Percentiles rank a stretch among this genome's conserved stretches.
These are phyloP conservation scores for Podocnemis expansa DNA, from an alignment of 2,113 vertebrate species.

Conservation along the genomic window DNA sequence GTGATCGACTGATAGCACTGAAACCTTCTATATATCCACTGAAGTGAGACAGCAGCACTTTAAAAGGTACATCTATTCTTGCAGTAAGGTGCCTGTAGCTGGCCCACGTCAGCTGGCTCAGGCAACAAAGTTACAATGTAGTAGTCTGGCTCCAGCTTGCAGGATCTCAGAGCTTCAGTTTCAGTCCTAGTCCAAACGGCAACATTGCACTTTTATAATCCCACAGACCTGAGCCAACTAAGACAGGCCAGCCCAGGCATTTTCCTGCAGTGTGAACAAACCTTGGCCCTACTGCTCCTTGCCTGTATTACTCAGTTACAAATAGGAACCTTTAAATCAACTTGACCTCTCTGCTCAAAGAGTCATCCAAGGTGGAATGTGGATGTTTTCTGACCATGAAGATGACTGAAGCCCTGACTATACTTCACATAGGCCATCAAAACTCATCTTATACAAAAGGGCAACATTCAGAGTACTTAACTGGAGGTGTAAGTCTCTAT, in stretches of 20 bases:
- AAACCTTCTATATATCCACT: rapidly evolving
- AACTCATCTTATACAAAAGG: background rate
- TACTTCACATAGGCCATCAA: background rate
- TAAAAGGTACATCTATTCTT: too few species aligned
- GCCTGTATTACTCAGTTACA: background rate
- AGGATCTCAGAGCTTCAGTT: too few species aligned
- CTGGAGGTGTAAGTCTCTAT: background rate
- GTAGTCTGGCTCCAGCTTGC: too few species aligned
- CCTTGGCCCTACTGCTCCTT: background rate
- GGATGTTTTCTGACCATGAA: background rate
- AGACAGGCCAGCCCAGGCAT: background rate
- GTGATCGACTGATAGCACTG: background rate
- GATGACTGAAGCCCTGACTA: background rate
- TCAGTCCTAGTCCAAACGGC: too few species aligned
- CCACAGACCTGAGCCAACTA: too few species aligned
- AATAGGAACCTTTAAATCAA: background rate
- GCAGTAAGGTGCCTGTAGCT: too few species aligned
- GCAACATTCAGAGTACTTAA: background rate
- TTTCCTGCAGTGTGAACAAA: background rate
- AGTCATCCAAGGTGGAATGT: background rate
- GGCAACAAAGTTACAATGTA: too few species aligned
- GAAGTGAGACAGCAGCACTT: background rate
- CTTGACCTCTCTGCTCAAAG: background rate
- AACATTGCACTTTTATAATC: too few species aligned
- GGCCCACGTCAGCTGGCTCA: too few species aligned